Percentiles rank a stretch among this genome's conserved stretches.
phyloP scores from a whole-genome alignment of 37 sponge, comb jelly and placozoan genomes.

The Theonella swinhoei region DNA sequence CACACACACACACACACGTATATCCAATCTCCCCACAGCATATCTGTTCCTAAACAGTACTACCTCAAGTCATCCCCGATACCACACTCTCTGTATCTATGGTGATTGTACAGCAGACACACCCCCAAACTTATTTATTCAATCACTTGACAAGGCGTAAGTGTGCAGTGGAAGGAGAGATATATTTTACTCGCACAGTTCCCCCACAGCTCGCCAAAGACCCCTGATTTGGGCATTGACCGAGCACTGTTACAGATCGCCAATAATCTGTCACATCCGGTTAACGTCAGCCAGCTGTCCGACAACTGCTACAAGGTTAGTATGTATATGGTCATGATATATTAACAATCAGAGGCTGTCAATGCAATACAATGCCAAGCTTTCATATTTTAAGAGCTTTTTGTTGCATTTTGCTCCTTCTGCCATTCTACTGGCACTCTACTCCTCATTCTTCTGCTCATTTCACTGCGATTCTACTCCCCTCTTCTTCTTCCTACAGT shows the following conservation, averaged over 20 bases:
- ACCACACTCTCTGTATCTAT: not conserved
- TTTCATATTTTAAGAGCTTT: too few species aligned
- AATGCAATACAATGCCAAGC: too few species aligned
- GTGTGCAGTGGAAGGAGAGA: not conserved
- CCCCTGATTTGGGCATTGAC: not conserved
- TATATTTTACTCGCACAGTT: not conserved
- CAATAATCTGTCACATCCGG: not conserved
- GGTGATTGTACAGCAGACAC: not conserved
- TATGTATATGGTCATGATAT: too few species aligned
- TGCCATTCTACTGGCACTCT: not conserved
- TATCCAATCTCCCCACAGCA: too few species aligned
- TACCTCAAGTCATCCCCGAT: not conserved
- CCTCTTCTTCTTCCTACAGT: not conserved
- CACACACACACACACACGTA: too few species aligned
- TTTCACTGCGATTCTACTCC: not conserved
- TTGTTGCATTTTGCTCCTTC: not conserved
- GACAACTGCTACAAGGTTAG: not conserved
- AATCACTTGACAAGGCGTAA: not conserved
- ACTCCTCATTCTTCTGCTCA: not conserved
- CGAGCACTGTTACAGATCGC: not conserved
- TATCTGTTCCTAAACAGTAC: not conserved
- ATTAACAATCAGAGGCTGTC: too few species aligned
- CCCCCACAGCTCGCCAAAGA: not conserved
- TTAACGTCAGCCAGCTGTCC: not conserved
- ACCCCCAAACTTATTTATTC: not conserved